These are phyloP conservation scores for Vombatus ursinus DNA, from an alignment of 2,113 vertebrate genomes.

Conservation along the genomic window DNA sequence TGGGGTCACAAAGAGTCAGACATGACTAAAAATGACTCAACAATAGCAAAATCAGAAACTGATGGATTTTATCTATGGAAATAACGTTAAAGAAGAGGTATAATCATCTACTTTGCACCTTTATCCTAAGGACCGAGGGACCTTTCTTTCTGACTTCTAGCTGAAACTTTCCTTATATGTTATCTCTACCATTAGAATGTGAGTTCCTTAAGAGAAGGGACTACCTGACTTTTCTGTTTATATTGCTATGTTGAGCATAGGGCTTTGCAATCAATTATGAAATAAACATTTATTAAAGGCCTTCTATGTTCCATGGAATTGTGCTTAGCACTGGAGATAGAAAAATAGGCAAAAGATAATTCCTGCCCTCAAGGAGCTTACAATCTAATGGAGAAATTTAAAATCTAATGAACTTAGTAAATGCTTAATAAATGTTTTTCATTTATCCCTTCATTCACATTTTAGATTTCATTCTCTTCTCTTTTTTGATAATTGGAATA, in stretches of 20 bases:
- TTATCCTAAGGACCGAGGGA: background rate
- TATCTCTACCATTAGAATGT: background rate
- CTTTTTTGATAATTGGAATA: background rate
- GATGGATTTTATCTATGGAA: background rate
- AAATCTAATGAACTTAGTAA: background rate
- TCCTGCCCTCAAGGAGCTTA: background rate
- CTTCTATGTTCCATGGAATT: background rate
- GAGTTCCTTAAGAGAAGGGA: background rate
- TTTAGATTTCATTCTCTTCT: background rate
- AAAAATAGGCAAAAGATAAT: background rate
- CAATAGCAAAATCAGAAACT: background rate
- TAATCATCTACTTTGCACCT: background rate
- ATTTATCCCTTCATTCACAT: background rate
- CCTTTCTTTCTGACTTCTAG: background rate
- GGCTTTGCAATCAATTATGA: background rate
- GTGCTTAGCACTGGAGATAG: background rate
- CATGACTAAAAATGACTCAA: background rate
- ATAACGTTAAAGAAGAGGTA: background rate
- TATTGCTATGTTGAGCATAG: background rate
- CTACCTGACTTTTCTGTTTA: background rate
- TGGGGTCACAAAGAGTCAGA: background rate
- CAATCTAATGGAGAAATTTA: background rate
- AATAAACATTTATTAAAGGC: background rate
- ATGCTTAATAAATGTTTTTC: background rate
- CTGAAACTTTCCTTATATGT: background rate